Conservation (phyloP, 2,113 vertebrate genomes). For the Alosa alosa region DNA sequence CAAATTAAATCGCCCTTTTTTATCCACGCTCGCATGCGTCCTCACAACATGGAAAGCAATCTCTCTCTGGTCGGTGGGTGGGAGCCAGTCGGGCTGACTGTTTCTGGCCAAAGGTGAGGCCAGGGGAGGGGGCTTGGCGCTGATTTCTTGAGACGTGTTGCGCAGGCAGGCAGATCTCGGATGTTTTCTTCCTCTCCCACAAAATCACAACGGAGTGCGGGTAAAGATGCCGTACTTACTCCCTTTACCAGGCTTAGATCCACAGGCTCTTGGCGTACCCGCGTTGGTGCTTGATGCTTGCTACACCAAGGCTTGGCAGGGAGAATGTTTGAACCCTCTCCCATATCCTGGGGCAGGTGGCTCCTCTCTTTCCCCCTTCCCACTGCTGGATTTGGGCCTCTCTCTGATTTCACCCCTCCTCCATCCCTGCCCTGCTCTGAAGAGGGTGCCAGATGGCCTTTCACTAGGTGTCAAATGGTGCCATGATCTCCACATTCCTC, state of each 20-base stretch:
- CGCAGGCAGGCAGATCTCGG: not conserved
- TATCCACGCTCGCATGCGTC: not conserved
- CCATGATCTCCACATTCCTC: not conserved
- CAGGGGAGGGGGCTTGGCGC: not conserved
- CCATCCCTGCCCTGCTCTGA: not conserved
- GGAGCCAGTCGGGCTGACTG: not conserved
- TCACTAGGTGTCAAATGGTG: not conserved
- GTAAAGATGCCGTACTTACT: not conserved
- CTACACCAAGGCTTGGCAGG: not conserved
- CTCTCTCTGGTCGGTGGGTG: not conserved
- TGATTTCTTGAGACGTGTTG: not conserved
- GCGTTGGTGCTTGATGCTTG: not conserved
- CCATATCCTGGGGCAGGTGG: not conserved
- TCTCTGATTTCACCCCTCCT: not conserved
- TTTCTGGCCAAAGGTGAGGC: not conserved
- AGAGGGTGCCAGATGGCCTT: not conserved
- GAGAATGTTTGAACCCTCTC: not conserved
- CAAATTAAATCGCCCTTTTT: not conserved
- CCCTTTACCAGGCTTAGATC: not conserved
- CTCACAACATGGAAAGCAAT: not conserved
- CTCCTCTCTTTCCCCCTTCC: not conserved
- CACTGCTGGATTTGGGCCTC: not conserved
- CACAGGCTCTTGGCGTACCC: not conserved
- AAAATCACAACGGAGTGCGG: not conserved
- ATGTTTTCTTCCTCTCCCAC: not conserved